Evolutionary conservation across 2,797 vertebrate species (phyloP).

Genomic region (Saxicola maurus): DNA sequence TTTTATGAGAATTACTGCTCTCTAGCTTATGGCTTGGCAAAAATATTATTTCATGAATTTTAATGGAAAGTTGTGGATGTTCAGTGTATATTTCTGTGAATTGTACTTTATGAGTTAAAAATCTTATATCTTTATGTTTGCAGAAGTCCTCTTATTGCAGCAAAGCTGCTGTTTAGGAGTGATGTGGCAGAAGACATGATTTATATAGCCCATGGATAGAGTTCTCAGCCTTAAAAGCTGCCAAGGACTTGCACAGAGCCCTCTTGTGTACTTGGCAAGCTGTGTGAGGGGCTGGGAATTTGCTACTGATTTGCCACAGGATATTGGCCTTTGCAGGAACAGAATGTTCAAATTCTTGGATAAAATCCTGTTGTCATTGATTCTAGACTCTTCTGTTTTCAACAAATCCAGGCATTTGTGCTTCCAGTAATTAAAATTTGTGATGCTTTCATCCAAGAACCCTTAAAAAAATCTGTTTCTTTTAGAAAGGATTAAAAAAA

Average conservation of each 20-base stretch:
- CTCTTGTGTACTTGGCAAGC: neutral
- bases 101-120: slow-evolving; percentile 15
- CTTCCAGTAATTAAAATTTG: neutral
- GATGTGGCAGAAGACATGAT: neutral
- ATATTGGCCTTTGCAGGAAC: neutral
- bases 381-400: neutral
- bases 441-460: neutral
- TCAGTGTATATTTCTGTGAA: neutral
- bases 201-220: neutral
- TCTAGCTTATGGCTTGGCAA: neutral
- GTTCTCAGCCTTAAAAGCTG: neutral
- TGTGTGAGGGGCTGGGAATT: neutral
- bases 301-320: neutral
- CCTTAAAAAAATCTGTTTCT: neutral
- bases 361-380: neutral
- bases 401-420: neutral
- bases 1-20: neutral
- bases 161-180: neutral
- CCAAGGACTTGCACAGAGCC: neutral
- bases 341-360: neutral
- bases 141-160: neutral
- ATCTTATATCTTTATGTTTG: neutral
- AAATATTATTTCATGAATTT: slow-evolving; percentile 34
- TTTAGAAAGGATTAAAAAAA: neutral
- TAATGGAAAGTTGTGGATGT: neutral